Evolutionary conservation across 1,140 invertebrate genomes (phyloP), one percentile per base, ranked within the genome.

Genomic region (Sesamia nonagrioides): DNA sequence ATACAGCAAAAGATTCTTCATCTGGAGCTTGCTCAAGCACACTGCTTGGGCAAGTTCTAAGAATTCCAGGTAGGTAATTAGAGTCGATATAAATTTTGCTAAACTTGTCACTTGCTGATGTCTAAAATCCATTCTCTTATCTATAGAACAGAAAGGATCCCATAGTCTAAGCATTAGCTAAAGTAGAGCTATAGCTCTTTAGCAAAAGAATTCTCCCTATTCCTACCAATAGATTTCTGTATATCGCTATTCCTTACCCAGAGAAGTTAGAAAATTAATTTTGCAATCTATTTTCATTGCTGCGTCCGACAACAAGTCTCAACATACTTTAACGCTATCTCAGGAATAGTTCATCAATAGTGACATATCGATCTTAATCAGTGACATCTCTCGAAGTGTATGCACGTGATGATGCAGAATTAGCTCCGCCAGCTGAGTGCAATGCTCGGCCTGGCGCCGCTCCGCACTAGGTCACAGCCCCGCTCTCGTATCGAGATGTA

Each of bases 391-490:
- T 35, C 13, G 7, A 6, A 40, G 37, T 9, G 37, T 4, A 42
- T 11, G 60, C 60, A 18, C 58, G 42, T 63, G 73, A 75, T 42
- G 58, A 15, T 63, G 56, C 73, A 75, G 42, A 75, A 63, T 75
- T 75, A 75, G 58, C 73, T 17, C 35, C 73, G 73, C 8, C 58
- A 50, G 42, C 42, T 48, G 27, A 63, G 73, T 75, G 73, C 73
- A 75, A 48, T 17, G 73, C 58, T 75, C 72, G 37, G 58, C 21
- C 56, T 61, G 73, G 73, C 73, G 73, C 73, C 66, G 66, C 73
- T 61, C 21, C 58, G 21, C 73, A 75, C 73, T 75, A 75, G 73
- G 73, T 75, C 73, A 75, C 18, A 69, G 66, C 66, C 66, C 63
- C 45, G 40, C 18, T 69, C 66, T 69, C 66, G 42, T 75, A 75